Conservation (phyloP, 2,888 invertebrate genomes). For the Ophion ellenae region DNA sequence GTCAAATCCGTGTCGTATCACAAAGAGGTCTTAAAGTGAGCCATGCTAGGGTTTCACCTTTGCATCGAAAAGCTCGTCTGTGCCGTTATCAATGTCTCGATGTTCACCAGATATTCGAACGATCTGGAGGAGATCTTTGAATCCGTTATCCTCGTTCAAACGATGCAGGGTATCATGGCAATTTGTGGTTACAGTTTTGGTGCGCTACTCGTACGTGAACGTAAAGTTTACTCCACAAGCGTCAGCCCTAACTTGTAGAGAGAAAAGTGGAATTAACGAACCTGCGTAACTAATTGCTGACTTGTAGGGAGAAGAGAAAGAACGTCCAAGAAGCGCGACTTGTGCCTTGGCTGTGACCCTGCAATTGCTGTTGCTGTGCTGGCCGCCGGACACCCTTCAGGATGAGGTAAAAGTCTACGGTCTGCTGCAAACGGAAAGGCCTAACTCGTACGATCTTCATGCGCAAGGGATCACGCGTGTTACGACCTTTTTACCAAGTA, state of each 20-base stretch:
- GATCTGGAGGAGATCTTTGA: conserved; percentile 55
- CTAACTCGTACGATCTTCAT: not conserved
- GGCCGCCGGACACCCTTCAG: conserved; percentile 65
- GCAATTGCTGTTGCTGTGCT: conserved; percentile 63
- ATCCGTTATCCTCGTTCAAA: conserved; percentile 57
- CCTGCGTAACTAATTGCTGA: too few relatives aligned
- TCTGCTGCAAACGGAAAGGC: not conserved
- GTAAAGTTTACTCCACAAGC: not conserved
- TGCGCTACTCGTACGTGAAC: conserved; percentile 37
- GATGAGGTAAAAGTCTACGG: conserved; percentile 47
- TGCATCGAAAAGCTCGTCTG: not conserved
- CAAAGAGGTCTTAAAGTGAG: conserved; percentile 67
- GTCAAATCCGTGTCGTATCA: conserved; percentile 60
- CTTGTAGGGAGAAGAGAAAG: conserved; percentile 20
- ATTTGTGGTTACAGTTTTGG: conserved; percentile 63
- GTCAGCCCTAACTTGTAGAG: not conserved
- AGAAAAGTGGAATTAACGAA: not conserved
- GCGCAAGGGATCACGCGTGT: not conserved
- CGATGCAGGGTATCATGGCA: conserved; percentile 50
- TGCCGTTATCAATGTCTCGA: not conserved
- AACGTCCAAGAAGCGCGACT: conserved; percentile 11
- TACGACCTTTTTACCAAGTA: not conserved
- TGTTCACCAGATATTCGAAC: conserved; percentile 35
- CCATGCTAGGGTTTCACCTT: not conserved
- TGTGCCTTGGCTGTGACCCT: conserved; percentile 28